Percentiles rank a stretch among this genome's conserved stretches.
These are phyloP conservation scores for Zaprionus camerounensis DNA, from an alignment of 1,140 invertebrate species.

Conservation along the genomic window DNA sequence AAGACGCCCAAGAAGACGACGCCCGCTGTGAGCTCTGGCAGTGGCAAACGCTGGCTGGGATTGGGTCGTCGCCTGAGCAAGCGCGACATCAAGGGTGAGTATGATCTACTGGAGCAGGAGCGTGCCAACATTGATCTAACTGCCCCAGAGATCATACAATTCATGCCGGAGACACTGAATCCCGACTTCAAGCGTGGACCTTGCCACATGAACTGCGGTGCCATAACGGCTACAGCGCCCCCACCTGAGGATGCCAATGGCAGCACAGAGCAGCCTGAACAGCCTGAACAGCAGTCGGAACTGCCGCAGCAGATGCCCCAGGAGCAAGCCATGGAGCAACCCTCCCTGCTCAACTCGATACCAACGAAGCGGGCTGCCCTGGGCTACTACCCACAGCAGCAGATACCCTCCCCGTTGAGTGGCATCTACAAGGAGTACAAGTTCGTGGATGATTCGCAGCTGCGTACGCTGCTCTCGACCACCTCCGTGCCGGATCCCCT, in stretches of 20 bases:
- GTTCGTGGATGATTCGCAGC: conserved; percentile 62
- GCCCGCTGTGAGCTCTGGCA: not conserved
- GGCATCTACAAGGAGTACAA: conserved; percentile 49
- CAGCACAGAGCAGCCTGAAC: conserved; percentile 23
- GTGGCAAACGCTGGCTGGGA: conserved; percentile 38
- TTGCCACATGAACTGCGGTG: conserved; percentile 66
- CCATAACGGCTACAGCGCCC: conserved; percentile 33
- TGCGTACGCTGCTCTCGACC: conserved; percentile 57
- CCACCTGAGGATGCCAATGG: conserved; percentile 4
- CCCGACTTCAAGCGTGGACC: conserved; percentile 69
- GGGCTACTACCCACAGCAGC: conserved; percentile 53
- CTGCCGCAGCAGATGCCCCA: not conserved
- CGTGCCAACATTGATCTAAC: conserved; percentile 68
- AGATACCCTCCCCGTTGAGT: conserved; percentile 57
- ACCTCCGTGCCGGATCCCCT: conserved; percentile 71
- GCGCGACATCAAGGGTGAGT: conserved; percentile 80
- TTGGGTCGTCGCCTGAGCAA: conserved; percentile 52
- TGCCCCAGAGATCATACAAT: conserved; percentile 79
- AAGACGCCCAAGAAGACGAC: conserved; percentile 62
- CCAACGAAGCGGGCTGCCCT: conserved; percentile 55
- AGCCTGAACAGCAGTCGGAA: conserved; percentile 18
- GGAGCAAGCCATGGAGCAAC: conserved; percentile 4
- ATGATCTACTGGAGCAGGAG: conserved; percentile 72
- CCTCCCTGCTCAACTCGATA: conserved; percentile 48
- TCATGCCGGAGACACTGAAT: conserved; percentile 75